Conservation (phyloP, 2,113 vertebrate species). For the Atractosteus spatula region DNA sequence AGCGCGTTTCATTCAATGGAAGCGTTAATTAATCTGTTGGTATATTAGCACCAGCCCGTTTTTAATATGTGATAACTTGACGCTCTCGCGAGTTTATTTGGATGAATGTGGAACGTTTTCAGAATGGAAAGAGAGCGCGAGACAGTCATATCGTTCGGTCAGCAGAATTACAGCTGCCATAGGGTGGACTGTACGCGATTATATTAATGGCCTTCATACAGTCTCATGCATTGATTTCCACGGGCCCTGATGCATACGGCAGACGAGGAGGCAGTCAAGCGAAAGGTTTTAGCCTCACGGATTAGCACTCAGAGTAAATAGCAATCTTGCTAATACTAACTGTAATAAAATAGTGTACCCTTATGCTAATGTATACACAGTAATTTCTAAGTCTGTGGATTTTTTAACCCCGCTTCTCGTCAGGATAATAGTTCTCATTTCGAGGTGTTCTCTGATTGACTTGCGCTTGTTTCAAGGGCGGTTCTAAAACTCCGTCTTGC, state of each 20-base stretch:
- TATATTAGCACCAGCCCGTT: constrained; percentile 27
- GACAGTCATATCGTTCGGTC: constrained; percentile 1
- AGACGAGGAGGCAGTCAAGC: constrained; percentile 20
- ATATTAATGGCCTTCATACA: neutral
- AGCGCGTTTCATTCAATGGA: constrained; percentile 54
- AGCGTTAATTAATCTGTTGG: constrained; percentile 45
- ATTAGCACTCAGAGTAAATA: constrained; percentile 20
- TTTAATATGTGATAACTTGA: neutral
- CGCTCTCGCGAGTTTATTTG: neutral
- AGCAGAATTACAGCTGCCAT: neutral
- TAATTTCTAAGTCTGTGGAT: neutral
- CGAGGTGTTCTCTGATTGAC: neutral
- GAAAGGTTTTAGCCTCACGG: constrained; percentile 22
- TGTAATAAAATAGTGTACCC: constrained; percentile 15
- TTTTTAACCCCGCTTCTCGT: neutral
- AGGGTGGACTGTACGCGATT: constrained; percentile 13
- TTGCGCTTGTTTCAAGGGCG: too few relatives aligned
- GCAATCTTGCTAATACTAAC: constrained; percentile 19
- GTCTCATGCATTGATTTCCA: constrained; percentile 20
- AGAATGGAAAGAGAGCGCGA: neutral
- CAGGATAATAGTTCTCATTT: neutral
- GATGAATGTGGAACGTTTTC: neutral
- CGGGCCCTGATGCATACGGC: constrained; percentile 14
- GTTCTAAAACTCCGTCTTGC: too few relatives aligned
- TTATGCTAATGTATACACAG: neutral